Base-by-base conservation (phyloP, 2,797 vertebrate species). In the Eupleurogrammus muticus region DNA sequence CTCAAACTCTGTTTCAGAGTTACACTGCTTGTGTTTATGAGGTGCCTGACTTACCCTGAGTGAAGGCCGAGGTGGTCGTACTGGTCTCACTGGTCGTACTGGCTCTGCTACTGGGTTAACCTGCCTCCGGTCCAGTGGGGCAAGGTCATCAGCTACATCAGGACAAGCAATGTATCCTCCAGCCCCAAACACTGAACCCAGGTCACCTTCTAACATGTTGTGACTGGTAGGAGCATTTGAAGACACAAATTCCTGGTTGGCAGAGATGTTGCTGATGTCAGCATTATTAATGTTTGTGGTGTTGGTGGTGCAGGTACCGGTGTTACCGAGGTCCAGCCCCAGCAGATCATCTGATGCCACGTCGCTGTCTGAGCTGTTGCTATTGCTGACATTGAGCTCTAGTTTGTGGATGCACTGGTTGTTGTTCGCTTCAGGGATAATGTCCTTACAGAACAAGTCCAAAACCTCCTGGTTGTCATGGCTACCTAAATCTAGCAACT, bases 51-150 rank as follows among this genome's bases (percentile, higher is more conserved):
- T 88, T 61, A 93, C 92, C 85, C 67, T 85, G 47, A 93, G 90
- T 12, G 92, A 93, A 44, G 92, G 92, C 23, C 92, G 85, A n/a
- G 92, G 92, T 54, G 92, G 92, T 47, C 92, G 78, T 0, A 92
- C 75, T 5, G 89, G 90, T 85, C 79, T 81, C 14, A 80, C 53
- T 9, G 80, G 79, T 62, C 9, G 65, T 8, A 59, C 74, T 21
- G 80, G 73, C 58, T 84, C 90, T 50, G 79, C 21, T 49, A 50
- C 70, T 12, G 83, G 59, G 2, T 75, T 82, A 8, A 59, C 24
- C 55, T 72, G 77, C 24, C 68, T 69, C 56, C 24, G 77, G 6
- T 68, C 50, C 70, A 90, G 46, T 21, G 86, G 87, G 53, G 91
- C 88, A 0, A 93, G 75, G 52, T 92, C 90, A 7, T 92, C 91